Base-by-base conservation (phyloP, 2,888 invertebrate species). In the Metopia argyrocephala region DNA sequence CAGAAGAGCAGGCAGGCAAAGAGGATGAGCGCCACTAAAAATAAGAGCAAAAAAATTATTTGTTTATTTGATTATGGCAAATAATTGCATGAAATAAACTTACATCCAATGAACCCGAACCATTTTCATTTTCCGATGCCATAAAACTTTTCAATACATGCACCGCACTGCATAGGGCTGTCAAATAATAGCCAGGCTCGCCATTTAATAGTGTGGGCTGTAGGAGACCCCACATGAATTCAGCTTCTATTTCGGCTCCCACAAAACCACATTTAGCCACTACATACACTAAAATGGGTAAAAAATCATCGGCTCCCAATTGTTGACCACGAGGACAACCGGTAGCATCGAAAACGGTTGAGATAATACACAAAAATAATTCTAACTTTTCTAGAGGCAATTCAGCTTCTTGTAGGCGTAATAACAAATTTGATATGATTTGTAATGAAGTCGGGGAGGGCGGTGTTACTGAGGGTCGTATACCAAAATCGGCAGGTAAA, bases 141-240 rank as follows among this genome's bases (percentile, higher is more conserved):
- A 89, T 90, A 81, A 91, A 91, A n/a, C 88, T 90, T 83, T 91
- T 91, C 50, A 91, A 86, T 56, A 91, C 90, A 84, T 91, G 91
- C 0, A 98, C 96, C 21, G 98, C 98, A 70, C 97, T 96, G 88
- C 97, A 97, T 68, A 98, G 92, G 0, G 97, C 96, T 0, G 98
- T 97, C 78, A 98, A 93, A 89, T 98, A 98, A 91, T 98, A 98
- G 4, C 97, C 97, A 0, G 97, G 97, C 89, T 98, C 98, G 3
- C 98, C 98, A 0, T 96, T 96, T 62, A 97, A 92, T 66, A 98
- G 91, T 0, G 97, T 96, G 1, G 97, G 96, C 78, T 98, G 98
- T 45, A 98, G 92, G 48, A 99, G 92, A 2, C 95, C 97, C 92
- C 97, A 97, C 97, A 98, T 98, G 89, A 97, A 96, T 88, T 98